Base-by-base conservation (phyloP, 2,888 invertebrate species). In the Trissolcus brochymenae region DNA sequence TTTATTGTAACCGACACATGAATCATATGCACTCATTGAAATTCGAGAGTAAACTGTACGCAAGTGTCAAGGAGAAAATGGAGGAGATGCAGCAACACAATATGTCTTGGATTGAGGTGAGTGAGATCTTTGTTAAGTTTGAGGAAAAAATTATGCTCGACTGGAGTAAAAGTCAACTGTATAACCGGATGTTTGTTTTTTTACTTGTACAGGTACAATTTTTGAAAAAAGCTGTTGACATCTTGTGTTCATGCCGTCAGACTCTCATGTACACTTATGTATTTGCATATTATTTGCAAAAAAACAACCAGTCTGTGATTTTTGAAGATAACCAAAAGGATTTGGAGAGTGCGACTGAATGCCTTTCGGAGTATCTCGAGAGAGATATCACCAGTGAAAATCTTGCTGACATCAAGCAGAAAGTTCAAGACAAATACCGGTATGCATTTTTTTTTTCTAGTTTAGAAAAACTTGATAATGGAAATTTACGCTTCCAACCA, bases 61-160 rank as follows among this genome's bases (percentile, higher is more conserved):
- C 97, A 6, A 95, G 96, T 76, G 96, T 98, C 73, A 97, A 98
- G 90, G 95, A 95, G 89, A 99, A 99, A 92, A 99, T 99, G 98
- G 98, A 98, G 89, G 98, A 98, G 90, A 98, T 99, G 98, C 99
- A 99, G 89, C 97, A 98, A 88, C 97, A 98, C 90, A 98, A 97
- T 89, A 98, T 99, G 98, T 98, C 98, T 82, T 99, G 99, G 99
- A 99, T 99, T 86, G 99, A 99, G 93, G 95, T 94, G 82, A 16
- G 25, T 25, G 9, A 35, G 11, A 35, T 35, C 7, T 1, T 35
- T 25, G 25, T 25, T 4, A 25, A 25, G 25, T 25, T 25, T 25
- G 25, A 25, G 25, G 25, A 25, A 6, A 25, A 2, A 25, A 4
- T 25, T 2, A 25, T 25, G 6, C 4, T 25, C 25, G 25, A 6